A percentile compares a stretch with the other conserved stretches of the same genome.
phyloP scores from a whole-genome alignment of 2,888 invertebrate species.

The Oscheius sp. region DNA sequence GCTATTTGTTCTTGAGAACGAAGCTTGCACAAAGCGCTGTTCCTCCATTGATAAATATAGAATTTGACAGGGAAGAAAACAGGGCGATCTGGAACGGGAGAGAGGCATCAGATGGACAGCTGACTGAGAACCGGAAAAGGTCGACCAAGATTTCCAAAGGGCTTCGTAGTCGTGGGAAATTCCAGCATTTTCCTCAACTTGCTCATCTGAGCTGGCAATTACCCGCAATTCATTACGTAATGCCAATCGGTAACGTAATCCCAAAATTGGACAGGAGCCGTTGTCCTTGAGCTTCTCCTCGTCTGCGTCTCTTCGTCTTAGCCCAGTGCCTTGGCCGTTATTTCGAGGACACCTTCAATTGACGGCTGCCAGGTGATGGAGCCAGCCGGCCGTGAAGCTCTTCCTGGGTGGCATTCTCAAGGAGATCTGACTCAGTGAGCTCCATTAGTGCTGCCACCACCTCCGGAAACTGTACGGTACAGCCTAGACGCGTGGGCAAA shows the following conservation, averaged over 20 bases:
- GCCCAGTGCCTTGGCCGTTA: not conserved
- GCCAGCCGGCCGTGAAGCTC: slow-evolving; percentile 28
- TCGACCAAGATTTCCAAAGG: not conserved
- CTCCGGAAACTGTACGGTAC: slow-evolving; percentile 17
- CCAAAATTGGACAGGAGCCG: slow-evolving; percentile 16
- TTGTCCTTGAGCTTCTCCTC: slow-evolving; percentile 1
- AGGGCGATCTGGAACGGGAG: slow-evolving; percentile 13
- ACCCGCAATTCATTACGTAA: slow-evolving; percentile 13
- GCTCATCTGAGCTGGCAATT: not conserved
- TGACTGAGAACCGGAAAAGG: not conserved
- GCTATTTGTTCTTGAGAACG: slow-evolving; percentile 9
- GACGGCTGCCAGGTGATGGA: slow-evolving; percentile 29
- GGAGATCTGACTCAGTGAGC: slow-evolving; percentile 1
- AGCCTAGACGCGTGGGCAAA: slow-evolving; percentile 30
- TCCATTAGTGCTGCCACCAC: not conserved
- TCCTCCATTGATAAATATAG: slow-evolving; percentile 26
- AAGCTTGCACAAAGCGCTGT: slow-evolving; percentile 18
- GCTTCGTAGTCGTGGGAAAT: too few species aligned
- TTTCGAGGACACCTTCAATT: slow-evolving; percentile 29
- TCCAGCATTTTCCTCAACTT: not conserved
- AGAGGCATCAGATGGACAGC: not conserved
- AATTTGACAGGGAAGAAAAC: slow-evolving; percentile 12
- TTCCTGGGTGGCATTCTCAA: slow-evolving; percentile 19
- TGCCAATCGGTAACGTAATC: slow-evolving; percentile 14
- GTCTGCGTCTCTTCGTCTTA: not conserved